Base-by-base conservation (phyloP, 2,797 vertebrate species). In the Cynopterus sphinx region DNA sequence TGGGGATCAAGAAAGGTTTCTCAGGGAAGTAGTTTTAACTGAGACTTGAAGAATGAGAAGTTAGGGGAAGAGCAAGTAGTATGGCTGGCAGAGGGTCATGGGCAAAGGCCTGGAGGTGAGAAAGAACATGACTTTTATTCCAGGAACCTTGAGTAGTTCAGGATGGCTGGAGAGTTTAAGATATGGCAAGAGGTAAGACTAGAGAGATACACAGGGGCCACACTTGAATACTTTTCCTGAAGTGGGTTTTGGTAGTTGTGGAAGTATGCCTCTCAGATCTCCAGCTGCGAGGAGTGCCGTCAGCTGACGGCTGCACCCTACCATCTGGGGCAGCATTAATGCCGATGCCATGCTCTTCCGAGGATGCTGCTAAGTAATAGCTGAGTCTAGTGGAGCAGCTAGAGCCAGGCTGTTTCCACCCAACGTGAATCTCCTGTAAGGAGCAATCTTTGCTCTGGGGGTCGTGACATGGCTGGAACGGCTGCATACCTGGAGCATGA, bases 151-250 rank as follows among this genome's bases (percentile, higher is more conserved):
- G 57, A 36, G 46, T 59, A 22, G 31, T 41, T 86, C 36, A 46
- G 61, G 46, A 49, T 46, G 41, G 67, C 67, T 70, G 19, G 59
- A 55, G 31, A 74, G 24, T 46, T 84, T 49, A 74, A 89, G 57
- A n/a, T 51, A 4, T 15, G 9, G 26, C 28, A 86, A 81, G 16
- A 68, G 41, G 9, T 43, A 53, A 36, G 51, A 33, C 39, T 31
- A 85, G 55, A 79, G 49, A 36, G 19, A 83, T 19, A 88, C 49
- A 91, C 28, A 24, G 71, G 36, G 31, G 8, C 21, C 73, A 74
- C 55, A 26, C 9, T 85, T 46, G 39, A 70, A 87, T 61, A 68
- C 24, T 65, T 74, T 75, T 87, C 68, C n/a, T 70, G 31, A 65
- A 28, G 19, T 73, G 46, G 28, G 10, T 51, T 77, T 75, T 49